Evolutionary conservation across 2,113 vertebrate genomes (phyloP).

Genomic region (Helogale parvula): DNA sequence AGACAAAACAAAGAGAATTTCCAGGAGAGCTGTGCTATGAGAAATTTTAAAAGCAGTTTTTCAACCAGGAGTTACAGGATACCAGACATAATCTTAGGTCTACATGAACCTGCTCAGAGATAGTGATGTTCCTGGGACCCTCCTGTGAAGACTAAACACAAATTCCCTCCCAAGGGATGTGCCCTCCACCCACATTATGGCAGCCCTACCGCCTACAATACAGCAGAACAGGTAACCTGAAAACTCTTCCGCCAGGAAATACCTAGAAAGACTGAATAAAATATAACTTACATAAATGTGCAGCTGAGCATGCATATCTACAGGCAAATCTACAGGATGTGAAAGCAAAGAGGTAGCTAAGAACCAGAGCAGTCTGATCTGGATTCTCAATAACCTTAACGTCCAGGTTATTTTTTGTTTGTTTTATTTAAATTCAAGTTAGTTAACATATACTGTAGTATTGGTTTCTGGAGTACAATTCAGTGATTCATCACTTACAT

Average conservation of each 20-base stretch:
- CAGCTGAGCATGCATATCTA: not conserved
- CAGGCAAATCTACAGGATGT: not conserved
- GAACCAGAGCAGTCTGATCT: not conserved
- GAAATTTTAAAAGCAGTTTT: constrained; percentile 20
- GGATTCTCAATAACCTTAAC: not conserved
- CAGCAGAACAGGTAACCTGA: not conserved
- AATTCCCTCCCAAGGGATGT: not conserved
- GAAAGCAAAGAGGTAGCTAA: not conserved
- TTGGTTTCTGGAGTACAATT: too few species aligned
- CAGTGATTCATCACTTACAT: too few species aligned
- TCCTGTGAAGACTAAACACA: not conserved
- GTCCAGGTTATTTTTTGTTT: too few species aligned
- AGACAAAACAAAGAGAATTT: not conserved
- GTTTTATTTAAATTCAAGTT: too few species aligned
- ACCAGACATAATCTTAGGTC: not conserved
- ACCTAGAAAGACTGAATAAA: constrained; percentile 5
- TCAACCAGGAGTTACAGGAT: not conserved
- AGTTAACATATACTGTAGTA: too few species aligned
- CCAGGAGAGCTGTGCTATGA: not conserved
- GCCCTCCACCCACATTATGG: not conserved
- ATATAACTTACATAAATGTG: not conserved
- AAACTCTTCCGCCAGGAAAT: not conserved
- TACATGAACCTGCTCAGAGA: not conserved
- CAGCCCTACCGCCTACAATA: not conserved
- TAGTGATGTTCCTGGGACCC: not conserved